These are phyloP conservation scores for Temnothorax rugatulus DNA, from an alignment of 2,888 invertebrate species.

Conservation along the genomic window DNA sequence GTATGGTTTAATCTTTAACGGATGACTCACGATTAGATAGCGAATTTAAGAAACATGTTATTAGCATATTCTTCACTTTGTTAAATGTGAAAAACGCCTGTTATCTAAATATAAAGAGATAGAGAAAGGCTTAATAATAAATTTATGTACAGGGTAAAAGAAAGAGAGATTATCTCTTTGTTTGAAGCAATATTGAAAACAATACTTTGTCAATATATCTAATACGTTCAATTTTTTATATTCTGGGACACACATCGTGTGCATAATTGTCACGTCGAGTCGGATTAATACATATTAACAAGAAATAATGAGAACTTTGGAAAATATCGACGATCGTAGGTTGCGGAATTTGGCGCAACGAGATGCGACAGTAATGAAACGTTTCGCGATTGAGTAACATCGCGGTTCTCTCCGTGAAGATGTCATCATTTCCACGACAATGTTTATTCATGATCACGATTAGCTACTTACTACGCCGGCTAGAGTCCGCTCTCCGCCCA, in stretches of 20 bases:
- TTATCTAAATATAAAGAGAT: background rate
- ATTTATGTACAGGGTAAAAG: background rate
- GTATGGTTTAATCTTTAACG: constrained; percentile 16
- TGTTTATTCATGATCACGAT: constrained; percentile 78
- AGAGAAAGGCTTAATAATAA: background rate
- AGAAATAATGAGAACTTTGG: constrained; percentile 18
- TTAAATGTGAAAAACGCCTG: background rate
- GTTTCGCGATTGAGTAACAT: constrained; percentile 65
- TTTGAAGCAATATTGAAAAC: background rate
- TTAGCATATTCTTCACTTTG: background rate
- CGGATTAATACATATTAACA: background rate
- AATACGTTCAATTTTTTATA: background rate
- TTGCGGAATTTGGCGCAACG: constrained; percentile 55
- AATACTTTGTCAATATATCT: background rate
- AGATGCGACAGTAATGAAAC: constrained; percentile 53
- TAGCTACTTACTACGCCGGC: constrained; percentile 69
- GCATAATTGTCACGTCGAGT: background rate
- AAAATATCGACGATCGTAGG: constrained; percentile 34
- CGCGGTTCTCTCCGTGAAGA: constrained; percentile 62
- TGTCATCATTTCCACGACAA: constrained; percentile 74
- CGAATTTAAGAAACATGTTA: background rate
- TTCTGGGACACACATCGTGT: background rate
- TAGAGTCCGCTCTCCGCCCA: constrained; percentile 53
- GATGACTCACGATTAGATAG: constrained; percentile 10
- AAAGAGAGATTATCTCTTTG: background rate